These are phyloP conservation scores for Podarcis siculus DNA, from an alignment of 2,797 vertebrate genomes.

Conservation along the genomic window DNA sequence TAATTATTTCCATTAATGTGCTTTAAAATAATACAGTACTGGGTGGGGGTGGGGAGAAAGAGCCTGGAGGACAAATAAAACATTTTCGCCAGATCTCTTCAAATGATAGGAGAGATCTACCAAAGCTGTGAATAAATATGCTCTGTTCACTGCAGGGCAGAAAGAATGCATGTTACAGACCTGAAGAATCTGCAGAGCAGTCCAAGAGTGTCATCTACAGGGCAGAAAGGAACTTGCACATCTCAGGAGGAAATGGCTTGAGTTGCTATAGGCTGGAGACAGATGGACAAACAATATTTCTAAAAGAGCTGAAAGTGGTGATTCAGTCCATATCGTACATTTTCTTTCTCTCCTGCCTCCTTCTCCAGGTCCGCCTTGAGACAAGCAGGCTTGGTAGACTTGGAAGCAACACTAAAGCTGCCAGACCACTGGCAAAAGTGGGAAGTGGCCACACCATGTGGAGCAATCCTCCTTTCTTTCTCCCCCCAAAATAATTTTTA, in stretches of 20 bases:
- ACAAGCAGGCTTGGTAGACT: not conserved
- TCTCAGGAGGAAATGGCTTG: not conserved
- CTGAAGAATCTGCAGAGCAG: not conserved
- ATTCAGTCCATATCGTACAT: not conserved
- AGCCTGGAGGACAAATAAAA: not conserved
- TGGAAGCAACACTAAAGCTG: not conserved
- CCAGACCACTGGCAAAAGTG: not conserved
- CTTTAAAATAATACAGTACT: not conserved
- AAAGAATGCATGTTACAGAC: not conserved
- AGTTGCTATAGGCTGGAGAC: fast-evolving
- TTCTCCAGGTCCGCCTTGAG: not conserved
- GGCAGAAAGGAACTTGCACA: slow-evolving; percentile 32
- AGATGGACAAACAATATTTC: not conserved
- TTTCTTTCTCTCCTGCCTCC: not conserved
- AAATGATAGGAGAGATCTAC: not conserved
- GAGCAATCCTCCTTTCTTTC: not conserved
- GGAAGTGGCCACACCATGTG: not conserved
- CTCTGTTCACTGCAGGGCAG: not conserved
- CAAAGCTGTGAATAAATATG: not conserved
- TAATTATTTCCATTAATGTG: fast-evolving
- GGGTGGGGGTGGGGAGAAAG: not conserved
- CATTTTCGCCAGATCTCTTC: not conserved
- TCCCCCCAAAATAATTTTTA: too few relatives aligned
- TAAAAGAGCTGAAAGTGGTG: not conserved
- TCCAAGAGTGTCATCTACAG: slow-evolving; percentile 68